phyloP scores from a whole-genome alignment of 1,140 invertebrate species.

The Drosophila repletoides region DNA sequence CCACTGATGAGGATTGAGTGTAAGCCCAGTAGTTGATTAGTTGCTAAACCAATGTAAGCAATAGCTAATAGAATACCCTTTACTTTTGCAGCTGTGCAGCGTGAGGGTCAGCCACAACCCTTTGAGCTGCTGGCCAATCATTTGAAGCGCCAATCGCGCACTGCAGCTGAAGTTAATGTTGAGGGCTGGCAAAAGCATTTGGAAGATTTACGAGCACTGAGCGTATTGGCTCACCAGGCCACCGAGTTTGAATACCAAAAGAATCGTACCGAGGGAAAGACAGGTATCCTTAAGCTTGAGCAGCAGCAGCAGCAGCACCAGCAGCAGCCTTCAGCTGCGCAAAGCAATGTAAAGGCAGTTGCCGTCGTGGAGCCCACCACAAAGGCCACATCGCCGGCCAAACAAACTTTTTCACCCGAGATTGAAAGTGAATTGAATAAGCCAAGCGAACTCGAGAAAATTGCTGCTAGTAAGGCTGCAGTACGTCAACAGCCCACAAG shows the following conservation, averaged over 20 bases:
- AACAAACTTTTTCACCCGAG: slow-evolving; percentile 5
- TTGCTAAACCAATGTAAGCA: not conserved
- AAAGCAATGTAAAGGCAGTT: slow-evolving; percentile 35
- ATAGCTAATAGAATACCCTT: not conserved
- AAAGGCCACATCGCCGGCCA: slow-evolving; percentile 50
- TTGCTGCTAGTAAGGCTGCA: slow-evolving; percentile 21
- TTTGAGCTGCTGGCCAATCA: slow-evolving; percentile 72
- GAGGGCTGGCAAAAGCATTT: slow-evolving; percentile 77
- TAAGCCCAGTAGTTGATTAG: slow-evolving; percentile 82
- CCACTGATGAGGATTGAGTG: slow-evolving; percentile 86
- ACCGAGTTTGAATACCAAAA: slow-evolving; percentile 74
- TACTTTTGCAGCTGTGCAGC: slow-evolving; percentile 83
- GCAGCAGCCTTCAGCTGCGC: not conserved
- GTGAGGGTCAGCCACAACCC: slow-evolving; percentile 84
- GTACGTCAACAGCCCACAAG: not conserved
- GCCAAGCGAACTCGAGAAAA: slow-evolving; percentile 53
- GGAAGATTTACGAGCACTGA: slow-evolving; percentile 62
- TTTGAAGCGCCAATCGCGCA: slow-evolving; percentile 65
- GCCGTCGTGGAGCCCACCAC: slow-evolving; percentile 63
- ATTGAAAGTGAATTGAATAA: slow-evolving; percentile 6
- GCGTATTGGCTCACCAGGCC: slow-evolving; percentile 75
- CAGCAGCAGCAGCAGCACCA: slow-evolving; percentile 44
- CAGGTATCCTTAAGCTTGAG: slow-evolving; percentile 57
- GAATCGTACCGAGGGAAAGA: slow-evolving; percentile 63
- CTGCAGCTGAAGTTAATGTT: slow-evolving; percentile 30